A percentile compares a stretch with the other conserved stretches of the same genome.
These are phyloP conservation scores for Sardina pilchardus DNA, from an alignment of 2,113 vertebrate genomes.

Conservation along the genomic window DNA sequence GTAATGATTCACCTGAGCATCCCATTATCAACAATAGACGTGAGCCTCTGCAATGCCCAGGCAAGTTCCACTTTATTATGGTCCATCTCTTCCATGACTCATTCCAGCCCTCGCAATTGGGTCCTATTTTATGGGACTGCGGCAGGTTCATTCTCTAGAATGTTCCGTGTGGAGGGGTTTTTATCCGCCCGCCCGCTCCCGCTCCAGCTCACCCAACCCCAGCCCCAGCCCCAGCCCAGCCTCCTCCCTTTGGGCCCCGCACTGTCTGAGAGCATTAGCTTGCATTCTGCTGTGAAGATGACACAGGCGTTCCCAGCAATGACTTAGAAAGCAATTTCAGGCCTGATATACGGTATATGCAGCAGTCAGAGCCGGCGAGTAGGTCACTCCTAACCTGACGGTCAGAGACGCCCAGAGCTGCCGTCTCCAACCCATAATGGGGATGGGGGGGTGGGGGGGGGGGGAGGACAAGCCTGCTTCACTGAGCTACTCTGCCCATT, in stretches of 20 bases:
- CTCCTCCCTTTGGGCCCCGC: background rate
- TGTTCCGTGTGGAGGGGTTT: conserved; percentile 13
- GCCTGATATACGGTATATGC: background rate
- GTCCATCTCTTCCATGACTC: background rate
- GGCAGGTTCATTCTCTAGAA: conserved; percentile 30
- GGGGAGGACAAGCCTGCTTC: background rate
- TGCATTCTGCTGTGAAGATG: conserved; percentile 9
- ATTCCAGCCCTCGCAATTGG: background rate
- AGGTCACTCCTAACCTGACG: background rate
- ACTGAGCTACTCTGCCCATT: background rate
- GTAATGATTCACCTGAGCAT: background rate
- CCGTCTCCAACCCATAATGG: background rate
- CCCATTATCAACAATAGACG: conserved; percentile 12
- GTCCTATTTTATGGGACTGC: conserved; percentile 33
- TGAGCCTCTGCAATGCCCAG: conserved; percentile 13
- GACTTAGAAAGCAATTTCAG: conserved; percentile 5
- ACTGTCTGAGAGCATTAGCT: background rate
- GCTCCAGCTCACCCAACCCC: conserved; percentile 10
- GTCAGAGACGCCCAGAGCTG: background rate
- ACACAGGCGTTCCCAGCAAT: background rate
- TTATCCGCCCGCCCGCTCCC: conserved; percentile 17
- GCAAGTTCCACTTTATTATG: background rate
- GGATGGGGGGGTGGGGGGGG: no score
- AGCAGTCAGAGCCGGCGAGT: background rate
- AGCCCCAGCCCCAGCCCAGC: conserved; percentile 22